Base-by-base conservation (phyloP, 1,140 invertebrate species). In the Drosophila chauvacae region DNA sequence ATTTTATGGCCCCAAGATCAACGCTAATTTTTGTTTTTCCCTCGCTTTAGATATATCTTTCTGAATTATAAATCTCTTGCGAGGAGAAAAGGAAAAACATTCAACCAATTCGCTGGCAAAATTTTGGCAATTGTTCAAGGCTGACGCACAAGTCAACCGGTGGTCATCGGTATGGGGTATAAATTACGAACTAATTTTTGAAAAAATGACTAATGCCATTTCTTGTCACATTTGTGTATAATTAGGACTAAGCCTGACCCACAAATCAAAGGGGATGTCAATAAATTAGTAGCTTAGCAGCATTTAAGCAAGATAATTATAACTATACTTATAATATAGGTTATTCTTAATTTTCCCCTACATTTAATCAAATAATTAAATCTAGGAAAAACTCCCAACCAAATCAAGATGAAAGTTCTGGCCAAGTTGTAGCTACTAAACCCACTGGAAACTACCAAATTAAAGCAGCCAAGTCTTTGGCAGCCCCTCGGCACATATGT, bases 91-190 rank as follows among this genome's bases (percentile, higher is more conserved):
- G 28, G 61, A 65, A 63, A 63, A 78, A 50, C 44, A 50, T 53
- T 55, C 37, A n/a, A 68, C 51, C 48, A 66, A 77, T 65, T 72
- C 47, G 50, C 30, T 62, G 37, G 50, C 72, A 59, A 56, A 65
- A 62, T 71, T 85, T 88, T 88, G 85, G 85, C 85, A 88, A 70
- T 69, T 79, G 81, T 86, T 90, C 85, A 90, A 90, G 81, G 85
- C 70, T 86, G 83, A 84, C 76, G 64, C 76, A 74, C 56, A 44
- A 35, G 74, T 33, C 65, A 68, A 56, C 51, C 48, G 47, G 51
- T 59, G 71, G 59, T 57, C 64, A 33, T 18, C 7, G 11, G 11
- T 26, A 18, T 26, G 55, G 18, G 28, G 37, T 39, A 64, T 64
- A 30, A 39, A 42, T 30, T 61, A 44, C 41, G 33, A 33, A 33